Evolutionary conservation across 2,797 vertebrate genomes (phyloP).

Genomic region (Rachycentron canadum): DNA sequence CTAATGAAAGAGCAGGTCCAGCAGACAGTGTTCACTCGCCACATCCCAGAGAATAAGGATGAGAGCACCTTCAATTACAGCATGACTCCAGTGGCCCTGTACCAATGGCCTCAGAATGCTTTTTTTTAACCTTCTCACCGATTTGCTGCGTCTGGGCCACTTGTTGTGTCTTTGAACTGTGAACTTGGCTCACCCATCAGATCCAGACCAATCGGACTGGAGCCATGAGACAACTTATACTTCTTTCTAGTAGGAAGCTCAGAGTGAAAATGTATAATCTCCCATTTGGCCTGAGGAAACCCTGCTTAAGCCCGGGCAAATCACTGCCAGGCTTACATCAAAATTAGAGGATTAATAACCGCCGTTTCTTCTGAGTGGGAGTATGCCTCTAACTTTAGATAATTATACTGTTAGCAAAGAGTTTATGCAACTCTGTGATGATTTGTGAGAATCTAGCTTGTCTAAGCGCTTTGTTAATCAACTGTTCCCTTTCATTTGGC

Average conservation of each 20-base stretch:
- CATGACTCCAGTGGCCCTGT: conserved; percentile 39
- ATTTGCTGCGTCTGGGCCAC: conserved; percentile 37
- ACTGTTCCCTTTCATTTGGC: background rate
- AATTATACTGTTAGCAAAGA: conserved; percentile 21
- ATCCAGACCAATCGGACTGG: conserved; percentile 27
- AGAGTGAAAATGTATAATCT: conserved; percentile 59
- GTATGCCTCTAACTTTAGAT: conserved; percentile 29
- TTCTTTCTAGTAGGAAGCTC: conserved; percentile 33
- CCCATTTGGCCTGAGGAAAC: conserved; percentile 57
- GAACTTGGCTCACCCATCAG: conserved; percentile 16
- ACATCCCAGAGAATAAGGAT: conserved; percentile 52
- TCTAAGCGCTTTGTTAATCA: background rate
- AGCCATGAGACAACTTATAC: conserved; percentile 28
- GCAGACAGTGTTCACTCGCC: conserved; percentile 60
- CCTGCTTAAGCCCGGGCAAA: conserved; percentile 42
- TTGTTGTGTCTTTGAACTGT: conserved; percentile 51
- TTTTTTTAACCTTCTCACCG: conserved; percentile 58
- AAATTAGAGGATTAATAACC: conserved; percentile 68
- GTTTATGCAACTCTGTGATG: background rate
- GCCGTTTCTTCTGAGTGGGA: conserved; percentile 26
- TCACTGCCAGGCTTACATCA: conserved; percentile 54
- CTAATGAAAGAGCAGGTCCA: conserved; percentile 76
- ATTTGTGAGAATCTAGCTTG: background rate
- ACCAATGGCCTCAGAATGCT: conserved; percentile 38
- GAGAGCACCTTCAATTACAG: conserved; percentile 71